Base-by-base conservation (phyloP, 1,140 invertebrate species). In the Drosophila azteca region DNA sequence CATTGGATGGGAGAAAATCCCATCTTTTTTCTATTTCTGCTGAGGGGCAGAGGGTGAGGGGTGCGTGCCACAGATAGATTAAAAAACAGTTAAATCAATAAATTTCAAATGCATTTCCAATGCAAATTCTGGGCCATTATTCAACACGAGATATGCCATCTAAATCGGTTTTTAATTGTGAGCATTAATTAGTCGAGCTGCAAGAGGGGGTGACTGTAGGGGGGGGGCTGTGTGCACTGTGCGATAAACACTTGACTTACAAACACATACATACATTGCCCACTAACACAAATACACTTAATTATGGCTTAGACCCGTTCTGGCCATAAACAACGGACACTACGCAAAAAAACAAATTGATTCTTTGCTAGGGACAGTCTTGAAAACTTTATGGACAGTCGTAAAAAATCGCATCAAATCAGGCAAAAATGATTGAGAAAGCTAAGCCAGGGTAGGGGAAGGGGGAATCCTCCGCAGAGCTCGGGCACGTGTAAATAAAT, bases 331-430 rank as follows among this genome's bases (percentile, higher is more conserved):
- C 60, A 46, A 65, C 24, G 24, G 6, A 13, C 8, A 24, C 39
- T 24, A 41, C 35, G 53, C 4, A n/a, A 20, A 41, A 87, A 87
- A 87, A n/a, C n/a, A 20, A 20, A 20, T 87, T 87, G 83, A 87
- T 87, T 87, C 80, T 65, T 67, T 24, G 44, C 53, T 57, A 57
- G 49, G 67, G 41, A 74, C 17, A 20, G 17, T 20, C 17, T 20
- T 20, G 17, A 20, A 57, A 67, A 83, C 57, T 83, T 83, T 83
- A 83, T 69, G 66, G 80, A 71, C 20, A 20, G 70, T 61, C 83
- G 80, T 87, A 87, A 87, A 85, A 75, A 79, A 82, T 82, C 69
- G 82, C 54, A 87, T 87, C 82, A 87, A 87, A 82, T 82, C 70
- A 62, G 58, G 71, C 70, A 71, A 77, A 87, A 76, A 78, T 72